Base-by-base conservation (phyloP, 2,888 invertebrate species). In the Morpho helenor region DNA sequence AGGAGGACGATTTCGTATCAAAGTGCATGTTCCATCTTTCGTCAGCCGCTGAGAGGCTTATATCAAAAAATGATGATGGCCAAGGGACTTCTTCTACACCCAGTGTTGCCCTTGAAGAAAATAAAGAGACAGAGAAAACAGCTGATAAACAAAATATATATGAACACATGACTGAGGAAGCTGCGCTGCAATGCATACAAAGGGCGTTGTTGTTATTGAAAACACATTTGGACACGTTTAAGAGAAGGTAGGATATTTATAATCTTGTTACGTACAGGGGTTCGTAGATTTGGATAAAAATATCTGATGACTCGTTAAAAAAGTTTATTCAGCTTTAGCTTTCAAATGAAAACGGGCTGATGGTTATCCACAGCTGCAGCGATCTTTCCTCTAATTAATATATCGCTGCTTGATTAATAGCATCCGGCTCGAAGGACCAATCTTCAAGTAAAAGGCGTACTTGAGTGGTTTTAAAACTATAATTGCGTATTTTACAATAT, bases 11-110 rank as follows among this genome's bases (percentile, higher is more conserved):
- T 75, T 98, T 98, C 80, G 96, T 98, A 1, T 94, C 96, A 47
- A 95, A 97, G 67, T 98, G 98, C 79, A 98, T 98, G 98, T 95
- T 95, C 53, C 96, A 97, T 80, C 91, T 98, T 48, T 95, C 95
- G 42, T 96, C 95, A 47, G 96, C 97, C 0, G 95, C 96, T 0
- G 94, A 94, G 70, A 94, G 96, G 65, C 87, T 96, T 39, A 87
- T 84, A 64, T 75, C 77, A 2, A 89, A 87, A 68, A 79, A 77
- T 52, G 75, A 78, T 48, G 82, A 82, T 4, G 77, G 69, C 2
- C 83, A 84, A 42, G 73, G 71, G 8, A 65, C 77, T 0, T 69
- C 73, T 0, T 54, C 66, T 3, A 63, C 69, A 7, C 68, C 73
- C 39, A 69, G 68, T 47, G 63, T 67, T 3, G 51, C 68, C 0